Evolutionary conservation across 2,113 vertebrate genomes (phyloP).

Genomic region (Barbus barbus): DNA sequence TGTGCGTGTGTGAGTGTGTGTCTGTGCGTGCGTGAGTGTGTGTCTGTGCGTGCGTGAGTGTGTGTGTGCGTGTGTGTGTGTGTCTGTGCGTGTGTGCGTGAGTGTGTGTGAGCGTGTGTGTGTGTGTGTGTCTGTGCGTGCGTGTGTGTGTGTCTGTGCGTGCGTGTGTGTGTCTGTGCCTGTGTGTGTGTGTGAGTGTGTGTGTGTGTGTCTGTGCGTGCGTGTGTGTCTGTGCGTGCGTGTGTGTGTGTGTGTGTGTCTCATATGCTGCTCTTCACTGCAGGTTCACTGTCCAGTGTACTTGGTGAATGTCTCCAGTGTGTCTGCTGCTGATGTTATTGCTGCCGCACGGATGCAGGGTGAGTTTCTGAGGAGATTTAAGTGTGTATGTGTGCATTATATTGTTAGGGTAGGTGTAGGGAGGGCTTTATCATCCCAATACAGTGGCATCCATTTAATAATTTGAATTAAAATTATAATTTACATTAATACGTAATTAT

Average conservation of each 20-base stretch:
- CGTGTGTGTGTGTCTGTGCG: background rate
- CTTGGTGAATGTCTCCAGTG: conserved; percentile 93
- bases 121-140: no score
- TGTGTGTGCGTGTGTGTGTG: no score
- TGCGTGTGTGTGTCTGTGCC: conserved; percentile 20
- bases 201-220: background rate
- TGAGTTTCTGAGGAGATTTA: conserved; percentile 58
- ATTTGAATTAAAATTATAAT: no score
- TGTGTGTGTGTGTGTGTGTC: conserved; percentile 17
- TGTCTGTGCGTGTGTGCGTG: no score
- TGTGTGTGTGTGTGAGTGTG: conserved; percentile 22
- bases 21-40: no score
- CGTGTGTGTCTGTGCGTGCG: background rate
- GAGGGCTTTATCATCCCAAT: no score
- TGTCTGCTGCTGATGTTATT: conserved; percentile 89
- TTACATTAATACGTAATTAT: no score
- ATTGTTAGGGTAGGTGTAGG: no score
- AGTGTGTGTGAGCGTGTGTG: background rate
- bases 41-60: no score
- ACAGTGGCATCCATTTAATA: no score
- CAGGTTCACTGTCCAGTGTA: conserved; percentile 93
- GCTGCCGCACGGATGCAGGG: conserved; percentile 95
- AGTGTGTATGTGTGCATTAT: no score
- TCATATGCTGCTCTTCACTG: background rate
- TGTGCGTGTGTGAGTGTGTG: no score